Percentiles rank a stretch among this genome's conserved stretches.
Evolutionary conservation across 2,797 vertebrate species (phyloP).

Genomic region (Danio aesculapii): DNA sequence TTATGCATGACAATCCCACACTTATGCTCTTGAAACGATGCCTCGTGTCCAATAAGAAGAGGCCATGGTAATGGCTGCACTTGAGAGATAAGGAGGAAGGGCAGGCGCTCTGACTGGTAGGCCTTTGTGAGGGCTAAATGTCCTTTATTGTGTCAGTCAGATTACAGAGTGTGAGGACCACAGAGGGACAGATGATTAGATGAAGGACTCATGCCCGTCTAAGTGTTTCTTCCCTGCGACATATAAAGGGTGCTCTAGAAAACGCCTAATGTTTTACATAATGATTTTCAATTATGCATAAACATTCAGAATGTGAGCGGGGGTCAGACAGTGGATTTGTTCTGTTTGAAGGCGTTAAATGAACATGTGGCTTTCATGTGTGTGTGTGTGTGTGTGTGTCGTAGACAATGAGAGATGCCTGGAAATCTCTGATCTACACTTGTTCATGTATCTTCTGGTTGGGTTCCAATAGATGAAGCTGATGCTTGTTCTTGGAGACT

Average conservation of each 20-base stretch:
- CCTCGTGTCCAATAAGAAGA: constrained; percentile 81
- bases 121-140: constrained; percentile 63
- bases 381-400: background rate
- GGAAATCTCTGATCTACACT: background rate
- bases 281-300: constrained; percentile 51
- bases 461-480: background rate
- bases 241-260: constrained; percentile 21
- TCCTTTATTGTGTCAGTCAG: constrained; percentile 71
- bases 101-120: constrained; percentile 61
- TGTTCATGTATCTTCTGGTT: background rate
- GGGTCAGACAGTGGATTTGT: constrained; percentile 28
- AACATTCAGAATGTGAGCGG: constrained; percentile 34
- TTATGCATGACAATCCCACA: constrained; percentile 87
- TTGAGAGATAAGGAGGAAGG: constrained; percentile 70
- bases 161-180: constrained; percentile 54
- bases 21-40: constrained; percentile 86
- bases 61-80: constrained; percentile 80
- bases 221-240: constrained; percentile 18
- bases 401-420: background rate
- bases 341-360: constrained; percentile 41
- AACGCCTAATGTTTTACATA: constrained; percentile 39
- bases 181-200: constrained; percentile 43
- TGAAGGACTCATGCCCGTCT: constrained; percentile 22
- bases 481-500: too few species aligned
- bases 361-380: constrained; percentile 12